Conservation (phyloP, 2,888 invertebrate genomes). For the Dendrolimus pini region DNA sequence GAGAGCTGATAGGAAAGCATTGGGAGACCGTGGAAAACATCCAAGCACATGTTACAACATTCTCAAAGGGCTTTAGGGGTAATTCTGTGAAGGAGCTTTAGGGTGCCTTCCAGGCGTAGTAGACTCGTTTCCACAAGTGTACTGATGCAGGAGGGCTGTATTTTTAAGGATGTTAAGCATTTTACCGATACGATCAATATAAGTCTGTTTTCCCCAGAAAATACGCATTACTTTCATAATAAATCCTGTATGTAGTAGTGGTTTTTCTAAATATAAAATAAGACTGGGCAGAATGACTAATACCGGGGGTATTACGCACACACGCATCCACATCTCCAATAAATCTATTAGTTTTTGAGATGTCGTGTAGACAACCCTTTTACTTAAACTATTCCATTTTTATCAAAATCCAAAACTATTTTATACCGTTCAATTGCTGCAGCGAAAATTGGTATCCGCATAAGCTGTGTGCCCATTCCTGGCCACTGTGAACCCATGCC, state of each 20-base stretch:
- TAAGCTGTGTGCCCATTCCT: constrained; percentile 79
- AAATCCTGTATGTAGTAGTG: neutral
- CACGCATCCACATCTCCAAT: no score
- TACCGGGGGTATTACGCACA: no score
- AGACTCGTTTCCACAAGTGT: neutral
- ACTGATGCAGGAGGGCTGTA: neutral
- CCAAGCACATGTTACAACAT: neutral
- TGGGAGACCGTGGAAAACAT: neutral
- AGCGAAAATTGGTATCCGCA: constrained; percentile 78
- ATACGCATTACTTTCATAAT: neutral
- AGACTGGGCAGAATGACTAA: no score
- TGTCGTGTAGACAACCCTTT: no score
- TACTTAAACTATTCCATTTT: no score
- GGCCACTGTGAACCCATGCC: constrained; percentile 85
- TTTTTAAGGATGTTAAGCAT: neutral
- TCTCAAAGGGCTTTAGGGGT: neutral
- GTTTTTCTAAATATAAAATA: no score
- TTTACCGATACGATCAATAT: neutral
- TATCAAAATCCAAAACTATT: neutral
- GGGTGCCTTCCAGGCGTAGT: neutral
- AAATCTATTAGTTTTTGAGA: no score
- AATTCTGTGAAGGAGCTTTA: neutral
- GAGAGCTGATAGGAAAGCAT: neutral
- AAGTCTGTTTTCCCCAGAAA: neutral
- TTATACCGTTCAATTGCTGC: constrained; percentile 61